A percentile compares a stretch with the other conserved stretches of the same genome.
These are phyloP conservation scores for Onthophagus sagittarius DNA, from an alignment of 2,888 invertebrate genomes.

Conservation along the genomic window DNA sequence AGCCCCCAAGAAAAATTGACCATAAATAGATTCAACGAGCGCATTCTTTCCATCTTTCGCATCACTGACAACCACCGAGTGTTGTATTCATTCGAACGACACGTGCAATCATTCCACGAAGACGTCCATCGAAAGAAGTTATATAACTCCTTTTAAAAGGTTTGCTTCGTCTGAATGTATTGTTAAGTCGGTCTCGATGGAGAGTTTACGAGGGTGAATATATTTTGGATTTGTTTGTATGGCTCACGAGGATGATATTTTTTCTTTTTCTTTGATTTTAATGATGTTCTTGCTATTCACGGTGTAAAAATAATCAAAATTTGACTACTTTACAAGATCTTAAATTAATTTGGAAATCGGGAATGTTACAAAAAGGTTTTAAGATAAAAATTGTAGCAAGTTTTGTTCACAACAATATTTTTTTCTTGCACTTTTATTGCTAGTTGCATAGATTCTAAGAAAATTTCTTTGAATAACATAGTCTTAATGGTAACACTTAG, in stretches of 20 bases:
- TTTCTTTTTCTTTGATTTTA: too few relatives aligned
- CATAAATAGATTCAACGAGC: neutral
- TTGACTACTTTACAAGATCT: too few relatives aligned
- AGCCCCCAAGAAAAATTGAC: neutral
- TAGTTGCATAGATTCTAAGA: too few relatives aligned
- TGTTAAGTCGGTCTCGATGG: neutral
- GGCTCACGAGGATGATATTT: neutral
- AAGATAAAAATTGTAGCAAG: too few relatives aligned
- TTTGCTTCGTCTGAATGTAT: neutral
- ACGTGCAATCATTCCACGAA: neutral
- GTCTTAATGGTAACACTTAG: too few relatives aligned
- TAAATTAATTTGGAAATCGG: too few relatives aligned
- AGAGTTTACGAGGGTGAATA: neutral
- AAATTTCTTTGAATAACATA: too few relatives aligned
- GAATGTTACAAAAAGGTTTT: too few relatives aligned
- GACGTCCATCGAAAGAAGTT: neutral
- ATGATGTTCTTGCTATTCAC: too few relatives aligned
- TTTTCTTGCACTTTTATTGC: too few relatives aligned
- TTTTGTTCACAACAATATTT: too few relatives aligned
- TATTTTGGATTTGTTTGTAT: neutral
- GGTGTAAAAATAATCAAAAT: too few relatives aligned
- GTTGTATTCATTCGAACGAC: neutral
- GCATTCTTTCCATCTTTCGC: neutral
- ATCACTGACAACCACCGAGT: neutral
- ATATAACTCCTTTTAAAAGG: neutral